Base-by-base conservation (phyloP, 2,797 vertebrate genomes). In the Sebastes flavidus region DNA sequence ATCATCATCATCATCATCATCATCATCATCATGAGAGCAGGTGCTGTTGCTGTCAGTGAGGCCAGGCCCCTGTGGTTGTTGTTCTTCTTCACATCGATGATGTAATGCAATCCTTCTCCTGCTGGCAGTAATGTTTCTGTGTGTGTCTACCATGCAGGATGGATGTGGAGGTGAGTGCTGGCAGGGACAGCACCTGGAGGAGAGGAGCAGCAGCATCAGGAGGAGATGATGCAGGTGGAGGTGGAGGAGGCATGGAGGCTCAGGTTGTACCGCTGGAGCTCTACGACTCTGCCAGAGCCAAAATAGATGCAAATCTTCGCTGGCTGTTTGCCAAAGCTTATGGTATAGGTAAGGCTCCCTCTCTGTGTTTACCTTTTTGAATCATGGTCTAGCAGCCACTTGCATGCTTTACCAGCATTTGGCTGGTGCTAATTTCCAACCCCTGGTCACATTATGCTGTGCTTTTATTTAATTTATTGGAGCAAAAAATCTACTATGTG, bases 251-350 rank as follows among this genome's bases (percentile, higher is more conserved):
- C 2, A 90, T 95, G 85, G 98, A 99, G 92, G 92, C 97, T 77
- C 87, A 91, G 82, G 82, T 94, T 52, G 94, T 97, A 72, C 97
- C 97, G 2, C 94, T 96, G 92, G 97, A 98, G 90, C 96, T 97
- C 89, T 99, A 99, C 88, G 98, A 99, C 93, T 97, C 97, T 78
- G 96, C 98, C 79, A 95, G 97, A 92, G 97, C 98, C 87, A 99
- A 99, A 96, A 99, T 99, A 95, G 98, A 97, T 87, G 97, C 97
- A 91, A 98, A 98, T 95, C 96, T 99, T 88, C 97, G 97, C 89
- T 99, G 98, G 98, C 94, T 99, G 90, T 98, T 98, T 88, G 97
- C 97, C 87, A 99, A 97, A 96, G 97, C 98, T 78, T 99, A 97
- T 56, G 98, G 98, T 87, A 96, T 93, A 95, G 97, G 98, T 98